Base-by-base conservation (phyloP, 2,797 vertebrate species). In the Steatocranus sp. region DNA sequence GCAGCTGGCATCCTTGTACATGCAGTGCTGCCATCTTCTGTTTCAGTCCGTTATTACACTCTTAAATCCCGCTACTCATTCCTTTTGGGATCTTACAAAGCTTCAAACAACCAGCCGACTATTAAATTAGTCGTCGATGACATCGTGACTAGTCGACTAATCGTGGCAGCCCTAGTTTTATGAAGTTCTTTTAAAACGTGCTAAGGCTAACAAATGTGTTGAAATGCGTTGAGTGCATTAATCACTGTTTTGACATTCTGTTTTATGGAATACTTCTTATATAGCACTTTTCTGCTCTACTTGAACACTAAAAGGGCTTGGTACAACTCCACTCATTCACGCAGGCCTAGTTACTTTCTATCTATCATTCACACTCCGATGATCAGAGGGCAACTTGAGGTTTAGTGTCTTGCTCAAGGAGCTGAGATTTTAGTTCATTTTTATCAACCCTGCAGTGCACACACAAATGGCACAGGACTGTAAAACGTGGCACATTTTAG, bases 111-210 rank as follows among this genome's bases (percentile, higher is more conserved):
- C 4, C 1, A 2, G 0, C 8, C 11, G 7, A 14, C 4, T 25
- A 14, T 53, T 53, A 53, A 53, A 25, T 53, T 0, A 14, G 50
- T 15, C 51, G 3, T 1, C 2, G 3, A 25, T 0, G 12, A 25
- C 3, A 53, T 53, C 2, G 4, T 53, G 51, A 53, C 51, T 53
- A 25, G 20, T 27, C 23, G 12, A 54, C 23, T 0, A 27, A 15
- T 54, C 4, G 0, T 27, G 23, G 23, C 51, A 27, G 12, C 23
- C 4, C 51, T 54, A 15, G 58, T 1, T 63, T 63, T 4, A 0
- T 8, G 32, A 63, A 38, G 56, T 34, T 32, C 17, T 32, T 58
- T 58, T 15, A 58, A 34, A 58, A 34, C 14, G n/a, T 41, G n/a
- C 3, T 66, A 23, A 0, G n/a, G 4, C n/a, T 38, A 14, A 63